These are phyloP conservation scores for Lytechinus variegatus DNA, from an alignment of 35 echinoderm and acorn worm species.

Conservation along the genomic window DNA sequence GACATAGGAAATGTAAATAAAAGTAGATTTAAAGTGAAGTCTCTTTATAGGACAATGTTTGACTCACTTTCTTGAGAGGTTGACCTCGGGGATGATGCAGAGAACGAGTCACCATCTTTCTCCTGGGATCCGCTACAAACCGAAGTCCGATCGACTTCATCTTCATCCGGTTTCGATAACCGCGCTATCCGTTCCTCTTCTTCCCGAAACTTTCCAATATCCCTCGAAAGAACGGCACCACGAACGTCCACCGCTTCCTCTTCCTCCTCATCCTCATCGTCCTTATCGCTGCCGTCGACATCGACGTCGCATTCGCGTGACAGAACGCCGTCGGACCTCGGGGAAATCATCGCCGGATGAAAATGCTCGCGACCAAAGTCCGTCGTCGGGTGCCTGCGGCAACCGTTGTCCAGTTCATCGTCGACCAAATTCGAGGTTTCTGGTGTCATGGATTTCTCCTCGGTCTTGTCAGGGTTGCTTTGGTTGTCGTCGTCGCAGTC, in stretches of 20 bases:
- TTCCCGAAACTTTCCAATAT: not conserved
- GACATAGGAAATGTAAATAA: not conserved
- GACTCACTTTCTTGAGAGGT: constrained; percentile 40
- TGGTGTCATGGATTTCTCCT: constrained; percentile 45
- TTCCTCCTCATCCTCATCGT: constrained; percentile 55
- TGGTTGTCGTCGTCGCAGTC: constrained; percentile 64
- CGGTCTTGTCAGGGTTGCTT: constrained; percentile 44
- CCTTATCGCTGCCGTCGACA: constrained; percentile 11
- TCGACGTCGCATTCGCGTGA: constrained; percentile 38
- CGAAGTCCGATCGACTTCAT: constrained; percentile 32
- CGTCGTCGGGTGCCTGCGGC: constrained; percentile 13
- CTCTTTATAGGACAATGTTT: not conserved
- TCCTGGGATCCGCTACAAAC: constrained; percentile 37
- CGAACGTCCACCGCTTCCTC: constrained; percentile 54
- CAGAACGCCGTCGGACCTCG: constrained; percentile 9
- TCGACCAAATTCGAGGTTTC: constrained; percentile 61
- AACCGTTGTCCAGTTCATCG: constrained; percentile 42
- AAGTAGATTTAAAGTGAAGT: not conserved
- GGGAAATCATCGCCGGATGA: constrained; percentile 31
- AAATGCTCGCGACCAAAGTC: constrained; percentile 45
- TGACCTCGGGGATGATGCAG: constrained; percentile 21
- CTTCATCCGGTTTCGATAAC: constrained; percentile 32
- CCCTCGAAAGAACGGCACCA: not conserved
- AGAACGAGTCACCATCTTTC: constrained; percentile 23
- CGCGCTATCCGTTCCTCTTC: constrained; percentile 6